These are phyloP conservation scores for Propithecus perrieri DNA, from an alignment of 2,797 vertebrate species.

Conservation along the genomic window DNA sequence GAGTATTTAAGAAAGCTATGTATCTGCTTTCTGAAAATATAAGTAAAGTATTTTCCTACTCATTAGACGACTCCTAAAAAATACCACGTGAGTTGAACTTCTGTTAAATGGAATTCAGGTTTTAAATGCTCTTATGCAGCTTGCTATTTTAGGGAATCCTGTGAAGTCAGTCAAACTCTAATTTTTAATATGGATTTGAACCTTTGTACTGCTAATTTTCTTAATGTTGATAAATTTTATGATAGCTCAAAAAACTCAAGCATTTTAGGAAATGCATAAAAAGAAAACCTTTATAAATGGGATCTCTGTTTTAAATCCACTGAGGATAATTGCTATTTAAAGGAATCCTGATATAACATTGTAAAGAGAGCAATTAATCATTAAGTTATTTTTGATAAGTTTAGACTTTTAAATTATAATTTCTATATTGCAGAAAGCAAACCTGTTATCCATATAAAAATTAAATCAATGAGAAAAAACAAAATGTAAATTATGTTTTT, in stretches of 20 bases:
- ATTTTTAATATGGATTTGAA: slow-evolving; percentile 3
- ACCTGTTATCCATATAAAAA: not conserved
- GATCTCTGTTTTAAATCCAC: slow-evolving; percentile 31
- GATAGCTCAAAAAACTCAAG: not conserved
- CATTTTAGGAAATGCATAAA: slow-evolving; percentile 20
- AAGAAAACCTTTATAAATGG: not conserved
- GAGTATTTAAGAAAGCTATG: not conserved
- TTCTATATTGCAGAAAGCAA: not conserved
- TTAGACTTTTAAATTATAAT: not conserved
- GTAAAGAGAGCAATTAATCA: not conserved
- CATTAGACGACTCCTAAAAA: not conserved
- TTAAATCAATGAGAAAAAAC: not conserved
- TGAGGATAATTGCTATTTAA: not conserved
- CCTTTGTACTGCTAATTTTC: not conserved
- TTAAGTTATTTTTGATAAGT: not conserved
- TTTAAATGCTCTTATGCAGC: not conserved
- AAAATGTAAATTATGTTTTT: not conserved
- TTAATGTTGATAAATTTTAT: slow-evolving; percentile 20
- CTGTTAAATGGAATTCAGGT: slow-evolving; percentile 9
- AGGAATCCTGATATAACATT: not conserved
- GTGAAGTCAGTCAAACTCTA: not conserved
- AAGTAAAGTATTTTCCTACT: not conserved
- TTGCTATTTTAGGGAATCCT: slow-evolving; percentile 8
- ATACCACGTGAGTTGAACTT: not conserved
- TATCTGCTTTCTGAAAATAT: not conserved